phyloP scores from a whole-genome alignment of 1,140 invertebrate genomes.

The Ladona fulva region DNA sequence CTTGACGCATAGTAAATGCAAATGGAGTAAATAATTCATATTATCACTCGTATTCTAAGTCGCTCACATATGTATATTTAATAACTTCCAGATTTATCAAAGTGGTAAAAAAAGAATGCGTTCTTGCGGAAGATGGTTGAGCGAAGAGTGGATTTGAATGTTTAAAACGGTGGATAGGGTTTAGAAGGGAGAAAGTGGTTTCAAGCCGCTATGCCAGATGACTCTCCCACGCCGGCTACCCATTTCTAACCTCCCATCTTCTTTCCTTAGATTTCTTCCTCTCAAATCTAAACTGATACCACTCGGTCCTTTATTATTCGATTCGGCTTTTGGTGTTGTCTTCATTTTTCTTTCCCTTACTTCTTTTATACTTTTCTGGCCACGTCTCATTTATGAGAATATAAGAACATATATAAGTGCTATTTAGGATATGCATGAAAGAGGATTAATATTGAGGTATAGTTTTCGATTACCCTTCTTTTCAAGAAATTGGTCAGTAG shows the following conservation, averaged over 20 bases:
- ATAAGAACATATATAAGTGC: no score
- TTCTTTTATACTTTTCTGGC: slow-evolving; percentile 4
- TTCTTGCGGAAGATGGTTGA: background rate
- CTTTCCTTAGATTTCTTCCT: background rate
- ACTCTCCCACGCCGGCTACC: background rate
- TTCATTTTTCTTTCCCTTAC: background rate
- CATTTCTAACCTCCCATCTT: no score
- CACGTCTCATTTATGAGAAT: background rate
- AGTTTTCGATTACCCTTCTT: no score
- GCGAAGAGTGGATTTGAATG: background rate
- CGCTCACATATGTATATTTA: no score
- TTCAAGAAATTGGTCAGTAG: no score
- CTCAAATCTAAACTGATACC: background rate
- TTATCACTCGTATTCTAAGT: no score
- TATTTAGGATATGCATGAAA: no score
- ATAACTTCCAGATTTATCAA: no score
- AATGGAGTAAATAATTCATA: background rate
- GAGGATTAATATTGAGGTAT: no score
- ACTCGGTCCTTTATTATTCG: background rate
- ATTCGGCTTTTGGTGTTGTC: no score
- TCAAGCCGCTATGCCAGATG: background rate
- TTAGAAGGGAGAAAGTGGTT: background rate
- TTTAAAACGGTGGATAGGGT: background rate
- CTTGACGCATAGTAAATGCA: no score
- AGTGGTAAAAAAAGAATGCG: background rate